A percentile compares a stretch with the other conserved stretches of the same genome.
These are phyloP conservation scores for Lepidochitona cinerea DNA, from an alignment of 2,888 invertebrate genomes.

Conservation along the genomic window DNA sequence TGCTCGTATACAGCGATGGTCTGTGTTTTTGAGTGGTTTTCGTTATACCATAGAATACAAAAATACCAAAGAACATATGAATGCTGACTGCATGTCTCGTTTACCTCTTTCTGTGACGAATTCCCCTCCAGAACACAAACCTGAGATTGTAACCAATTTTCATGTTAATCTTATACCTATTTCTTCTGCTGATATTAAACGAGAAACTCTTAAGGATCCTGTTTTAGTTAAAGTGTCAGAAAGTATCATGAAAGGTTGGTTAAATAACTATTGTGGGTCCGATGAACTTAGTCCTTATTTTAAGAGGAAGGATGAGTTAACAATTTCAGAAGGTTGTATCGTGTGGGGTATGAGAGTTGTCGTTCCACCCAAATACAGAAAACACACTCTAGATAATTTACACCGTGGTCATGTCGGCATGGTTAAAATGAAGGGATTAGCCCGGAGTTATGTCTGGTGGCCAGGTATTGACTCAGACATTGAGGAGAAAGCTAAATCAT, in stretches of 20 bases:
- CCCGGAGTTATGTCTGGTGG: too few species aligned
- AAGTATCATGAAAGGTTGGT: conserved; percentile 24
- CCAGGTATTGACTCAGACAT: conserved; percentile 38
- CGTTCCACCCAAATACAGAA: conserved; percentile 31
- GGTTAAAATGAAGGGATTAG: conserved; percentile 44
- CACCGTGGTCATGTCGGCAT: conserved; percentile 53
- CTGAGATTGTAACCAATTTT: not conserved
- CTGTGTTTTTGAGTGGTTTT: not conserved
- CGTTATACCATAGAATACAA: not conserved
- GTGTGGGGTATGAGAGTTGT: conserved; percentile 33
- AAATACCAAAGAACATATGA: not conserved
- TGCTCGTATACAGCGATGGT: not conserved
- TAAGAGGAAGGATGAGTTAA: conserved; percentile 22
- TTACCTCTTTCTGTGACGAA: not conserved
- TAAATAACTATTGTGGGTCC: not conserved
- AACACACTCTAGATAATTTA: conserved; percentile 36
- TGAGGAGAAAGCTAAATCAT: conserved; percentile 39
- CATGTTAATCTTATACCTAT: not conserved
- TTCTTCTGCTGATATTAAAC: conserved; percentile 8
- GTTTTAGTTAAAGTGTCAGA: too few species aligned
- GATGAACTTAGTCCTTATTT: conserved; percentile 18
- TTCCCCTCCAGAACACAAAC: too few species aligned
- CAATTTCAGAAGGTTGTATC: conserved; percentile 19
- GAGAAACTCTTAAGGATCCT: too few species aligned
- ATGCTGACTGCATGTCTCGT: too few species aligned